Evolutionary conservation across 2,797 vertebrate genomes (phyloP).

Genomic region (Natrix natrix): DNA sequence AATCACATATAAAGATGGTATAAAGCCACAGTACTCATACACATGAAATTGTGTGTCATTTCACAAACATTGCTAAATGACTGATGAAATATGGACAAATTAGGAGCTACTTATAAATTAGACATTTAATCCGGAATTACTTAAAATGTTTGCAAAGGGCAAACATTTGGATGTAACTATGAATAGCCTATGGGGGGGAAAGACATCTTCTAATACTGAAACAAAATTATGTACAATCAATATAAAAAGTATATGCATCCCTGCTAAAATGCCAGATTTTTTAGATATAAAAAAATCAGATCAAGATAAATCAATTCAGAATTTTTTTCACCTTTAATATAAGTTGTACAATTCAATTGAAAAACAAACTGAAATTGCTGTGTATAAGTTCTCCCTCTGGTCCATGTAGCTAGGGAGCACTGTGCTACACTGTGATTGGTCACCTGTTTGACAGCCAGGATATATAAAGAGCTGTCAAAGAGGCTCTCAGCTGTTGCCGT

Average conservation of each 20-base stretch:
- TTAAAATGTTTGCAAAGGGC: neutral
- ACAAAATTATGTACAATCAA: neutral
- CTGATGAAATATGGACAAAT: constrained; percentile 10
- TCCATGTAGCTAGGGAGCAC: too few species aligned
- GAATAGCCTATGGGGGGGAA: neutral
- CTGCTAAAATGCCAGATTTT: neutral
- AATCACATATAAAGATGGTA: constrained; percentile 44
- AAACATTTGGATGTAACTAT: constrained; percentile 12
- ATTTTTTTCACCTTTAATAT: neutral
- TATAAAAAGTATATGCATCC: neutral
- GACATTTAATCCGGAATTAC: neutral
- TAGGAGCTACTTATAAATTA: constrained; percentile 19
- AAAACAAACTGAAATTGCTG: too few species aligned
- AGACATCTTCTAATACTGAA: constrained; percentile 14
- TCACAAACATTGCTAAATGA: neutral
- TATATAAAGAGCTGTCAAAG: too few species aligned
- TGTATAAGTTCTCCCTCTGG: too few species aligned
- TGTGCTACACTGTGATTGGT: too few species aligned
- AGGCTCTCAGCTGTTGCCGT: too few species aligned
- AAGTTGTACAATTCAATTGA: too few species aligned
- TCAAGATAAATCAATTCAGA: neutral
- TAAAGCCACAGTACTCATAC: constrained; percentile 36
- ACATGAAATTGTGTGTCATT: constrained; percentile 44
- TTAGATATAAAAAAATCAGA: neutral
- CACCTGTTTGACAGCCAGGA: too few species aligned